phyloP scores from a whole-genome alignment of 2,113 vertebrate species.

The Scartelaos histophorus region DNA sequence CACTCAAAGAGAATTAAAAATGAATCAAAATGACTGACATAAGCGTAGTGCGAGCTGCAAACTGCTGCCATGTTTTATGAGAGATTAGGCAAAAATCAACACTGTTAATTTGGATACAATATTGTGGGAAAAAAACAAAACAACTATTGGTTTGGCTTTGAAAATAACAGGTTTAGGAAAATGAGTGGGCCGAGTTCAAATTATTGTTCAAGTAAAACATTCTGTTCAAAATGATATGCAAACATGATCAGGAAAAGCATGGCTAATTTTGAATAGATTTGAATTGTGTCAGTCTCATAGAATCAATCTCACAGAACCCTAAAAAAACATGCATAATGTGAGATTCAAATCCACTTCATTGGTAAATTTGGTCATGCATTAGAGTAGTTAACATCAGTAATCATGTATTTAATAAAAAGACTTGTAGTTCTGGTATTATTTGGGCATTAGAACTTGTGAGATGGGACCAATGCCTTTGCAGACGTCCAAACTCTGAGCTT shows the following conservation, averaged over 20 bases:
- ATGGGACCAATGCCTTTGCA: neutral
- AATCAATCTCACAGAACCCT: no score
- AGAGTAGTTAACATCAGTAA: neutral
- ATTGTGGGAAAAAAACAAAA: neutral
- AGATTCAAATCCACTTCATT: neutral
- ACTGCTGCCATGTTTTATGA: slow-evolving; percentile 21
- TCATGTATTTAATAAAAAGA: neutral
- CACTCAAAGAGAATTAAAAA: slow-evolving; percentile 22
- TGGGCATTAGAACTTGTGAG: neutral
- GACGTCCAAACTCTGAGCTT: neutral
- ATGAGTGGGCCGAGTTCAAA: neutral
- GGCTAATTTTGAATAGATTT: neutral
- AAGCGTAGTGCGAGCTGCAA: neutral
- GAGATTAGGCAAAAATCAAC: neutral
- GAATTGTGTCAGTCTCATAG: neutral
- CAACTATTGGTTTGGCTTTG: neutral
- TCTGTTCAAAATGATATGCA: neutral
- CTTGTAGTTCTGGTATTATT: neutral
- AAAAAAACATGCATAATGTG: no score
- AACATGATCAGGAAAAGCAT: neutral
- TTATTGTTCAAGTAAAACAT: neutral
- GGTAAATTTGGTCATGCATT: neutral
- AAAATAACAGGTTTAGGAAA: neutral
- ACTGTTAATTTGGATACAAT: neutral
- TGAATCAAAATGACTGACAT: slow-evolving; percentile 22